Evolutionary conservation across 2,113 vertebrate genomes (phyloP), one percentile per base, ranked within the genome.

Genomic region (Hassar affinis): DNA sequence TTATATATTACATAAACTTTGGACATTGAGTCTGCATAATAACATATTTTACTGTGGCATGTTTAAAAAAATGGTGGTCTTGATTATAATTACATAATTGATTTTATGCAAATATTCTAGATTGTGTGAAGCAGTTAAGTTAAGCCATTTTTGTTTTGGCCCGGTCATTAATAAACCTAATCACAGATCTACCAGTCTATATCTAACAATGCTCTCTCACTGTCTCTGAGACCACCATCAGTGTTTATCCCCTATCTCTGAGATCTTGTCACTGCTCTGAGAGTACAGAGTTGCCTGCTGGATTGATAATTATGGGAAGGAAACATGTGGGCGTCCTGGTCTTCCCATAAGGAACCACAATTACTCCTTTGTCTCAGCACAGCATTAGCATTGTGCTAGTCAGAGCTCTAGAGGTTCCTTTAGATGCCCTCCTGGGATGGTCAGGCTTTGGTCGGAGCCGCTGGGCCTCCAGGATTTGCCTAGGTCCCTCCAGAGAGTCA

Each of bases 361-460:
- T 85, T 82, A 84, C 71, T 87, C 81, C 91, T 91, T 94, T 95
- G 92, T 94, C 89, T 80, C 81, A 75, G 87, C 86, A 92, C 91
- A 94, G 92, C 86, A 90, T 93, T 89, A 88, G 90, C 85, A 93
- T 93, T 94, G 91, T 93, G 88, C 89, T 91, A 90, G 92, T 90
- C 91, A 88, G 90, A 91, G 90, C 92, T 93, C 91, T 89, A 92
- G 88, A 91, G 89, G 86, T 61, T 81, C 86, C 88, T 86, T 86
- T 87, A 88, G 91, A 90, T 89, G 90, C 87, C 86, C 89, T 88
- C 86, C 87, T 51, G 42, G 64, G 77, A 71, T 78, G 79, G 62
- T 77, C 51, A 22, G 78, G 45, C 49, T 59, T 85, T 75, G 76
- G 75, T 82, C 80, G 80, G 82, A 86, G 85, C 79, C 85, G 45